Percentiles rank a stretch among this genome's conserved stretches.
Evolutionary conservation across 2,113 vertebrate species (phyloP).

Genomic region (Phoxinus phoxinus): DNA sequence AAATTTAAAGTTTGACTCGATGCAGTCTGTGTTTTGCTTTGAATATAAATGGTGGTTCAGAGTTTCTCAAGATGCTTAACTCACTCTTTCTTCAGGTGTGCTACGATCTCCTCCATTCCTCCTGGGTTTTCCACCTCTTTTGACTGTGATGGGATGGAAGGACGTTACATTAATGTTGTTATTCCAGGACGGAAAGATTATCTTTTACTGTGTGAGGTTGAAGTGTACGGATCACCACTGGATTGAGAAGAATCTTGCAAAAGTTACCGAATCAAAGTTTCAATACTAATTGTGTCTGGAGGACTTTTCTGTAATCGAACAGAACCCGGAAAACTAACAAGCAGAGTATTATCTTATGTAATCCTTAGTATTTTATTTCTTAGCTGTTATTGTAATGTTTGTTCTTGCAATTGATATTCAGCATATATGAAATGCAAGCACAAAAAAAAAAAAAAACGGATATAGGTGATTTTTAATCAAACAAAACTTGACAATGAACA

Average conservation of each 20-base stretch:
- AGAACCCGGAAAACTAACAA: no score
- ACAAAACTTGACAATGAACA: neutral
- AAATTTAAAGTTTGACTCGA: neutral
- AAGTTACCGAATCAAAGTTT: neutral
- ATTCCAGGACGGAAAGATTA: constrained; percentile 38
- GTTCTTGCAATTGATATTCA: neutral
- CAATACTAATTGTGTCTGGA: no score
- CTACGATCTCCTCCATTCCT: constrained; percentile 32
- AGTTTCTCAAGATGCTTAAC: neutral
- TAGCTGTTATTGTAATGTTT: neutral
- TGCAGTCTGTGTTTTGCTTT: neutral
- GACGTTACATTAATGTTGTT: constrained; percentile 35
- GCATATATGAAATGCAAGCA: neutral
- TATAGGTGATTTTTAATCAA: neutral
- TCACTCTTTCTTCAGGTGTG: constrained; percentile 38
- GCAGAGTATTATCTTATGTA: no score
- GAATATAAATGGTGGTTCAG: neutral
- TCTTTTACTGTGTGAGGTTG: constrained; percentile 47
- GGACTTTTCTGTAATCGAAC: no score
- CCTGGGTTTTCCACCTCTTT: constrained; percentile 14
- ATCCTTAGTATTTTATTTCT: neutral
- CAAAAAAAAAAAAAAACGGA: neutral
- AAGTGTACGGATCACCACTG: constrained; percentile 40
- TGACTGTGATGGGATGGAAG: constrained; percentile 33
- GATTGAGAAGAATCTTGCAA: neutral